Evolutionary conservation across 2,113 vertebrate genomes (phyloP), one percentile per base, ranked within the genome.

Genomic region (Zonotrichia leucophrys): DNA sequence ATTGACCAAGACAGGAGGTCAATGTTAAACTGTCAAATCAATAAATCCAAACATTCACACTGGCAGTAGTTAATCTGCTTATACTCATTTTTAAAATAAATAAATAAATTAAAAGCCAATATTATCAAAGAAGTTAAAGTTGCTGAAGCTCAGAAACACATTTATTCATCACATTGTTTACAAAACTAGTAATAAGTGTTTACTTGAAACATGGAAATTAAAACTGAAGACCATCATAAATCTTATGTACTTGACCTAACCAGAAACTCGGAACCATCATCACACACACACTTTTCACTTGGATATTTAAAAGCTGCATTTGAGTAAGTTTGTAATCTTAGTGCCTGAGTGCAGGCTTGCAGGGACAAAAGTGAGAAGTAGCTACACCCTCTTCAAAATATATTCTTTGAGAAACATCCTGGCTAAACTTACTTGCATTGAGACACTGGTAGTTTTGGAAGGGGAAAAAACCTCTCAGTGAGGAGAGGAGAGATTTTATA

Each of bases 1-100:
- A 88, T 76, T 91, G 69, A 76, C 67, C 56, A 81, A 94, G 90
- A 91, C 58, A 84, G 75, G 70, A 92, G 68, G 49, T 96, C 85
- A 93, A 7, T 49, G 92, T 87, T 89, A 89, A 91, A 87, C 50
- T 90, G 73, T 83, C 82, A 93, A 83, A 91, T 73, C 88, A 87
- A 87, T 81, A 95, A 93, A 94, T 90, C 70, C 60, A 83, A 81
- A 69, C 28, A 35, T 63, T 77, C 72, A 30, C 31, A 59, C n/a
- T 66, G 66, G 78, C 64, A 68, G 42, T 69, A 69, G 63, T 90
- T 85, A 68, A 87, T 58, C 31, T 89, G 23, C 15, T 90, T 90
- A 60, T n/a, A 33, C 13, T 72, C 90, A 63, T 72, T 89, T 66
- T 6, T 1, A 7, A 67, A 59, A 69, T 41, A 63, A 92, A 47